Conservation (phyloP, 2,888 invertebrate species). For the Prosopocoilus inquinatus region DNA sequence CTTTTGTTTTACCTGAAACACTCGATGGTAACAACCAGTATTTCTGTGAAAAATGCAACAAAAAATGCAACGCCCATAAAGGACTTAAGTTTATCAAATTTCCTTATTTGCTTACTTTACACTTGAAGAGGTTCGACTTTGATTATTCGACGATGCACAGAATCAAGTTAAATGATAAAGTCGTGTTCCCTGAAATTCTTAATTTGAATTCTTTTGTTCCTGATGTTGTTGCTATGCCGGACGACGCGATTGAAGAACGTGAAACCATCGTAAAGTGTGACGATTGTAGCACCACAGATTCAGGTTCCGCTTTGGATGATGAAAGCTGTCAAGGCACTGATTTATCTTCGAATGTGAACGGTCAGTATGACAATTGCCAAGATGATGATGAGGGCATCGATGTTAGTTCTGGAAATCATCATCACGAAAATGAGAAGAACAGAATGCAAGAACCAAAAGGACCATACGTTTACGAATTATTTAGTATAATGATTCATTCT, state of each 20-base stretch:
- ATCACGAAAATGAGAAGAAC: conserved; percentile 56
- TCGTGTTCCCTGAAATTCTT: conserved; percentile 17
- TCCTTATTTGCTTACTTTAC: conserved; percentile 82
- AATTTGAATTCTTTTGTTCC: conserved; percentile 74
- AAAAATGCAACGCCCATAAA: conserved; percentile 87
- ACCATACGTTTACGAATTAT: conserved; percentile 80
- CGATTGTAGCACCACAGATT: conserved; percentile 68
- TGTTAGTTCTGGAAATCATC: conserved; percentile 55
- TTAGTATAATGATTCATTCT: conserved; percentile 89
- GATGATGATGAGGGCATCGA: conserved; percentile 70
- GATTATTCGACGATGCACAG: conserved; percentile 81
- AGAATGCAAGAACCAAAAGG: conserved; percentile 54
- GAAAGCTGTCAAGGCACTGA: conserved; percentile 56
- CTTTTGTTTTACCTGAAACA: conserved; percentile 82
- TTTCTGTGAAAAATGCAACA: conserved; percentile 80
- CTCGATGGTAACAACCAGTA: conserved; percentile 84
- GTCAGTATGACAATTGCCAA: conserved; percentile 48
- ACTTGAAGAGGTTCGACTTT: conserved; percentile 87
- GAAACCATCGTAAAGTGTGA: conserved; percentile 56
- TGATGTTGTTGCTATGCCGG: conserved; percentile 37
- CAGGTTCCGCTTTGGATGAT: conserved; percentile 66
- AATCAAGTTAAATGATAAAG: conserved; percentile 83
- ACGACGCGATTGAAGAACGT: conserved; percentile 50
- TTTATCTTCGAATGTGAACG: conserved; percentile 45
- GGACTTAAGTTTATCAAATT: conserved; percentile 83